Percentiles rank a stretch among this genome's conserved stretches.
phyloP scores from a whole-genome alignment of 2,113 vertebrate genomes.

The Myocastor coypus region DNA sequence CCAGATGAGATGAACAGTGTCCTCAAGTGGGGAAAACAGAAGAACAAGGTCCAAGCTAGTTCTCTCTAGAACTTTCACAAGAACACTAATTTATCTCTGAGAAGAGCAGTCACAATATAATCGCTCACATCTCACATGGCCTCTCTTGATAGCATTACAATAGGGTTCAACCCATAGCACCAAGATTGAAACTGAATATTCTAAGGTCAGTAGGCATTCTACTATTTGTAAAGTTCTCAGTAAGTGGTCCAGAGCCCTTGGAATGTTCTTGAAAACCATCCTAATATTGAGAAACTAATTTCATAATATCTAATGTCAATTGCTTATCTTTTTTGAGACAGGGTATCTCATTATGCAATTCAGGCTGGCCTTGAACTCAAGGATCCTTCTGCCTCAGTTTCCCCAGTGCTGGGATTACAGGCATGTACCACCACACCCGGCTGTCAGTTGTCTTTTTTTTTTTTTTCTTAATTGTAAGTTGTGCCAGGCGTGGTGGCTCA shows the following conservation, averaged over 20 bases:
- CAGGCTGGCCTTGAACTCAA: too few species aligned
- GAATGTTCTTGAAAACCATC: not conserved
- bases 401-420: too few species aligned
- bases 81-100: not conserved
- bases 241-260: not conserved
- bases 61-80: not conserved
- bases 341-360: too few species aligned
- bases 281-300: not conserved
- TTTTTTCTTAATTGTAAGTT: not conserved
- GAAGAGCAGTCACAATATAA: not conserved
- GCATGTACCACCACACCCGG: too few species aligned
- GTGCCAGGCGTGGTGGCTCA: too few species aligned
- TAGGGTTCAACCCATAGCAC: not conserved
- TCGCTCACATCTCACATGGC: not conserved
- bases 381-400: too few species aligned
- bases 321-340: not conserved
- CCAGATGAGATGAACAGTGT: not conserved
- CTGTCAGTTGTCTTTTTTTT: not conserved
- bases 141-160: not conserved
- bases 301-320: not conserved
- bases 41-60: not conserved
- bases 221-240: not conserved
- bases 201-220: not conserved
- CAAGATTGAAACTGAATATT: not conserved
- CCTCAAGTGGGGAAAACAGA: not conserved